These are phyloP conservation scores for Deilephila elpenor DNA, from an alignment of 2,888 invertebrate genomes.

Conservation along the genomic window DNA sequence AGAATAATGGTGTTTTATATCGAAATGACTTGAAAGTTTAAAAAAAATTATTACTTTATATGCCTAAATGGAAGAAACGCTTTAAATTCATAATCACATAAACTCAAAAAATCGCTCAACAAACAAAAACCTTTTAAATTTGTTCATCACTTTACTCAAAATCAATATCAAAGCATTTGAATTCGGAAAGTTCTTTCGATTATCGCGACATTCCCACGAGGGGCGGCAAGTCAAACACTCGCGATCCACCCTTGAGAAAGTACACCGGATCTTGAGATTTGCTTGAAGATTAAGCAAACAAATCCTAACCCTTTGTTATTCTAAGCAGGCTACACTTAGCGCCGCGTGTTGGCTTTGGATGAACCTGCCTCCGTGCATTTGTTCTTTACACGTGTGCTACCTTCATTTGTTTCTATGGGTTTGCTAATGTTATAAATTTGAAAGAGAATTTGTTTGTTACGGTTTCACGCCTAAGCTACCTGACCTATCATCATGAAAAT, in stretches of 20 bases:
- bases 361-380: conserved; percentile 9
- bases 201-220: conserved; percentile 38
- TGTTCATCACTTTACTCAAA: background rate
- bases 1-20: no score
- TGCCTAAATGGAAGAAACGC: no score
- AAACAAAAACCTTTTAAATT: background rate
- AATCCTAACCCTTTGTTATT: conserved; percentile 55
- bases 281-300: conserved; percentile 47
- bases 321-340: conserved; percentile 42
- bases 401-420: background rate
- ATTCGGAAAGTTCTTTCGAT: conserved; percentile 39
- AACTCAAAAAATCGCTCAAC: no score
- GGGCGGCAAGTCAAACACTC: conserved; percentile 40
- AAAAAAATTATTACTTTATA: no score
- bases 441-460: no score
- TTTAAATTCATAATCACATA: no score
- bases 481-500: no score
- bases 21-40: no score
- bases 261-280: conserved; percentile 39
- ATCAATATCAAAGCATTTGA: conserved; percentile 41
- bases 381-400: background rate
- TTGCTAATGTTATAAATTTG: background rate
- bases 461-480: no score
- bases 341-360: conserved; percentile 16
- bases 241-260: conserved; percentile 28